Base-by-base conservation (phyloP, 2,888 invertebrate genomes). In the Hipparchia sbordonii region DNA sequence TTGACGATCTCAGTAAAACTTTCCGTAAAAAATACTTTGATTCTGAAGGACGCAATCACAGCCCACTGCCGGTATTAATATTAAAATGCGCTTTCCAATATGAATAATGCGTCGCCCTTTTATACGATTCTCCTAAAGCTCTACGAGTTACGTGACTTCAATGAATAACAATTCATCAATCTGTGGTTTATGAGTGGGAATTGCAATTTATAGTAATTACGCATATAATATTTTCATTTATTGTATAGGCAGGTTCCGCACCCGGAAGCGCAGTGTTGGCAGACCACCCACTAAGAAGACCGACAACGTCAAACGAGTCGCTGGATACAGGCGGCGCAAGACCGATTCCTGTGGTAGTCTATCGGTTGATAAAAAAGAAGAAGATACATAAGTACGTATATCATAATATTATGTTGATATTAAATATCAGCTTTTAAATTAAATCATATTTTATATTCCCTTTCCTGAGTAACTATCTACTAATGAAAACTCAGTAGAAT, bases 51-150 rank as follows among this genome's bases (percentile, higher is more conserved):
- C 67, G 46, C 67, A 67, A 68, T 68, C 68, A 60, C 51, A 60
- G 4, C 60, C 48, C 46, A 39, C n/a, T 33, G 7, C 7, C 23
- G 46, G 59, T 51, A 60, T 59, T 60, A 60, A 68, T 60, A 68
- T 60, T 68, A 60, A 60, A 68, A 60, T 68, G 39, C 67, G n/a
- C 68, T 68, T 57, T 10, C 23, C 60, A 60, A 60, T 68, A 68
- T 68, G 68, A 68, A 68, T 68, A 68, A 68, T 60, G 68, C 67
- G 57, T 59, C 57, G n/a, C 23, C 48, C 68, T 60, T 51, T 51
- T 60, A 60, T 52, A 68, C 68, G 68, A 68, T 68, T 60, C 60
- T 68, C 52, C 60, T 60, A 46, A 39, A 68, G 67, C 60, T 48
- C 59, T 48, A 8, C 67, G 60, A 68, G 33, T 51, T 60, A 68